A percentile compares a stretch with the other conserved stretches of the same genome.
These are phyloP conservation scores for Eidolon helvum DNA, from an alignment of 2,113 vertebrate species.

Conservation along the genomic window DNA sequence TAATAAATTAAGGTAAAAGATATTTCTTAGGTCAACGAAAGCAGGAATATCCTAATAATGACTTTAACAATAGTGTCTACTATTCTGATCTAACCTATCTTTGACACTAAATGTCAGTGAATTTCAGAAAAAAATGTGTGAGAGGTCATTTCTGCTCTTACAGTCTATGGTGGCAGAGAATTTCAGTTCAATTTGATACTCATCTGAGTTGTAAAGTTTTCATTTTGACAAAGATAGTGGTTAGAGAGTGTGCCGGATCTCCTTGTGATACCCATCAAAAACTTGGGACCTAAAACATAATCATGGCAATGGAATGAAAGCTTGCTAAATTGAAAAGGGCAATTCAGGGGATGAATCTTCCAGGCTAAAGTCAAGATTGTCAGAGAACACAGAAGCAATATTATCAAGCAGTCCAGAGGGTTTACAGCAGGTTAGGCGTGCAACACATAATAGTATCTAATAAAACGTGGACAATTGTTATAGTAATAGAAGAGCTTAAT, in stretches of 20 bases:
- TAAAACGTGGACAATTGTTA: neutral
- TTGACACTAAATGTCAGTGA: neutral
- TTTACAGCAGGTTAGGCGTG: neutral
- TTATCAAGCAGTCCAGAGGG: neutral
- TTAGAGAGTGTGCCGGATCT: neutral
- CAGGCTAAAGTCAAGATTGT: neutral
- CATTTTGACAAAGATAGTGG: neutral
- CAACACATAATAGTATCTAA: neutral
- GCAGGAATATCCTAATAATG: neutral
- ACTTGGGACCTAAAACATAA: neutral
- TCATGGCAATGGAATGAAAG: neutral
- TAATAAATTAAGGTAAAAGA: neutral
- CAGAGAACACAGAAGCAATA: neutral
- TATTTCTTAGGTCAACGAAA: neutral
- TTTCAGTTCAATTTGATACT: neutral
- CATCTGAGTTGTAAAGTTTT: neutral
- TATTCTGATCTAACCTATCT: neutral
- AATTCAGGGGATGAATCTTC: neutral
- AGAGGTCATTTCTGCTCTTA: neutral
- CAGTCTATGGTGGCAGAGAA: neutral
- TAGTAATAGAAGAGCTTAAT: neutral
- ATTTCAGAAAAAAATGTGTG: neutral
- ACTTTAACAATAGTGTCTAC: neutral
- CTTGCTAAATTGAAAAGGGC: neutral
- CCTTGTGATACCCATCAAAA: neutral